Conservation (phyloP, 2,888 invertebrate species). For the Eupsilia transversa region DNA sequence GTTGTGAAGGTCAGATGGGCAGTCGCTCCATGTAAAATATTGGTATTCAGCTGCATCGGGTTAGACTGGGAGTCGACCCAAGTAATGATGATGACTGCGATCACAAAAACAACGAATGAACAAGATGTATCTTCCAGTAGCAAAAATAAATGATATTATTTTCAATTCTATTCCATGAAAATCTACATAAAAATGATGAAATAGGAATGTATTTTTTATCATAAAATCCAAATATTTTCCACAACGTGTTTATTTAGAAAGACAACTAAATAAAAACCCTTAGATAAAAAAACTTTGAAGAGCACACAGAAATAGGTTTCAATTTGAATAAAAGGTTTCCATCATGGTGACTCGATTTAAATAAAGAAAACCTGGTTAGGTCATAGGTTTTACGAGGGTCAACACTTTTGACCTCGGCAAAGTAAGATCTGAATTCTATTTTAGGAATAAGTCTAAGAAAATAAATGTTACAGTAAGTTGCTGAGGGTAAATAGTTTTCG, state of each 20-base stretch:
- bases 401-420: slow-evolving; percentile 3
- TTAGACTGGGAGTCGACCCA: too few relatives aligned
- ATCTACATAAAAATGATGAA: not conserved
- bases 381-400: slow-evolving; percentile 31
- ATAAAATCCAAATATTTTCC: not conserved
- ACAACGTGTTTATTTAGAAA: slow-evolving; percentile 13
- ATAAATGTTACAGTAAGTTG: not conserved
- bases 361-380: slow-evolving; percentile 33
- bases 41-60: not conserved
- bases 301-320: slow-evolving; percentile 38
- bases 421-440: slow-evolving; percentile 1
- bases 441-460: not conserved
- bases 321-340: slow-evolving; percentile 54
- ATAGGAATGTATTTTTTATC: not conserved
- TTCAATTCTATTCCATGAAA: not conserved
- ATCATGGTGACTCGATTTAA: slow-evolving; percentile 24
- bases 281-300: slow-evolving; percentile 1
- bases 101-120: not conserved
- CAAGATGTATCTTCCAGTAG: not conserved
- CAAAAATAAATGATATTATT: not conserved
- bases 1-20: not conserved
- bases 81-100: not conserved
- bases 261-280: slow-evolving; percentile 3
- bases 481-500: not conserved
- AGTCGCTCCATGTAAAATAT: not conserved